Evolutionary conservation across 1,140 invertebrate genomes (phyloP), one percentile per base, ranked within the genome.

Genomic region (Drosophila triauraria): DNA sequence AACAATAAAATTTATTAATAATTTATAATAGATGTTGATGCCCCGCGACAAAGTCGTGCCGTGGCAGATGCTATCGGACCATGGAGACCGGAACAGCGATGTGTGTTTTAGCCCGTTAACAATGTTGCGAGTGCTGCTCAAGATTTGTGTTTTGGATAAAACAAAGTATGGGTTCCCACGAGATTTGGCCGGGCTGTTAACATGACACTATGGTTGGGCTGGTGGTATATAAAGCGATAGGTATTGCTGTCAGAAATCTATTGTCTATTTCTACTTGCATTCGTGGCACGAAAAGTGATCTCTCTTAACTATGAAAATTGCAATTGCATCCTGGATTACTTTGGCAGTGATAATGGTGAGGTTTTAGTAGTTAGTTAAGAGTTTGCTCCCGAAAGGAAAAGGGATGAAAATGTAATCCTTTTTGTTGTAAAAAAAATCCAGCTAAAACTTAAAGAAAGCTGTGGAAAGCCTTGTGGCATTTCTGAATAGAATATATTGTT

Each of bases 1-100:
- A 87, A 82, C 80, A 78, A 83, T 71, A 78, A 64, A 80, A 78
- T 81, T 44, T 72, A 80, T 81, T 67, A 82, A 77, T 63, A 86
- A 72, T 54, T 60, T 42, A 23, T 46, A 30, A 50, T 63, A 46
- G 64, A 72, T 51, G 43, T 25, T 38, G 35, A 38, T 38, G 35
- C 20, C 60, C 35, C n/a, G 46, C 10, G 77, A 61, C 27, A 50
- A 15, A 44, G 53, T 48, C 51, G 51, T 13, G 40, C 17, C 17
- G 47, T 32, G 15, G 23, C 50, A 72, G 32, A 51, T 72, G 20
- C 38, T 50, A 71, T 72, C 65, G 13, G 12, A 12, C 4, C 62
- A 38, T 30, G 53, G 69, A 46, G 10, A 60, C 32, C 32, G 32
- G 32, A 23, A 27, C 43, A 35, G 32, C 17, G 23, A 48, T 40